Base-by-base conservation (phyloP, 2,113 vertebrate genomes). In the Myrmophylax atrothorax region DNA sequence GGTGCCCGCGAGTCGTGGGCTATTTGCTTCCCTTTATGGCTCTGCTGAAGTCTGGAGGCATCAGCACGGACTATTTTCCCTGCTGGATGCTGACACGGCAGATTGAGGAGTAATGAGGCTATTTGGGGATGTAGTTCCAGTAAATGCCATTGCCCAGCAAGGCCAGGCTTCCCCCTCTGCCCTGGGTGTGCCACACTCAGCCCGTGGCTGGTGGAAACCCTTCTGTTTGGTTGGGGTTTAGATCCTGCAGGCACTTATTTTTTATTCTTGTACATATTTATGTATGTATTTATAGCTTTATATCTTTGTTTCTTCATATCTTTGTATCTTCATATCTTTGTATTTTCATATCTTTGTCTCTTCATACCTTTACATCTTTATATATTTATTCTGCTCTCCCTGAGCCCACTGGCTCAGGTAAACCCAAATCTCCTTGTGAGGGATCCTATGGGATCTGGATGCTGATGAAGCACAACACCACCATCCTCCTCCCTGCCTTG, bases 1-100 rank as follows among this genome's bases (percentile, higher is more conserved):
- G 14, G 44, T 70, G 53, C 66, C 67, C 14, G 19, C n/a, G 50
- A 92, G 73, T 23, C n/a, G 11, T 18, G 6, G 4, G 5, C 68
- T 62, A 44, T 96, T 94, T 89, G 47, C 84, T 96, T 96, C 82
- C 77, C 74, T 66, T 90, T 87, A 88, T 47, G 93, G 80, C 84
- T 84, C 82, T 84, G 76, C 87, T 77, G 79, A 94, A 93, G 77
- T n/a, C 95, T 86, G 84, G 89, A 92, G 93, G 91, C 81, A 94
- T 66, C 84, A 75, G 47, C 44, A 4, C 1, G 67, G 88, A 24
- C 63, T 88, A 56, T 94, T 94, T 97, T 91, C 95, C 84, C 46
- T 85, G 66, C 67, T 9, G 47, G 82, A 44, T 74, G 94, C 89
- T 96, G 97, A 90, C 3, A 16, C 1, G 56, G 89, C 66, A 47